phyloP scores from a whole-genome alignment of 2,113 vertebrate genomes.

The Thamnophis sirtalis region DNA sequence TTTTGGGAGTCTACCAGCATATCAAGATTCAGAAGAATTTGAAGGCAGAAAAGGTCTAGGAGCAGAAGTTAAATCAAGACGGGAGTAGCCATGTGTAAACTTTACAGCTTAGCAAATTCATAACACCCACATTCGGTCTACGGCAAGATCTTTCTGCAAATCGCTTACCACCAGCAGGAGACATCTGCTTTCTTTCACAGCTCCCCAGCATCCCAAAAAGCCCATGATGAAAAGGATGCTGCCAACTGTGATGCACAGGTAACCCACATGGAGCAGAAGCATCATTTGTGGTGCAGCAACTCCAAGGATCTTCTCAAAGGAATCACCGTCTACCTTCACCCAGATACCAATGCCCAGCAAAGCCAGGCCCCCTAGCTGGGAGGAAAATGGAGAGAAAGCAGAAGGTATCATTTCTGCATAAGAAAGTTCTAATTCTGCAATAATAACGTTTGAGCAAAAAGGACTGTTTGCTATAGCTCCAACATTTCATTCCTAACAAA shows the following conservation, averaged over 20 bases:
- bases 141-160: neutral
- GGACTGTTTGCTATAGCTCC: neutral
- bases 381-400: constrained; percentile 3
- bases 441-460: neutral
- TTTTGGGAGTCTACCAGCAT: neutral
- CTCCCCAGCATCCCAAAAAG: constrained; percentile 80
- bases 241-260: constrained; percentile 75
- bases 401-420: neutral
- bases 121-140: neutral
- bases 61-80: neutral
- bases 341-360: constrained; percentile 78
- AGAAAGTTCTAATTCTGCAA: neutral
- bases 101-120: neutral
- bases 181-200: constrained; percentile 69
- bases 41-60: neutral
- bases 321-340: constrained; percentile 77
- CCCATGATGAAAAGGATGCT: constrained; percentile 69
- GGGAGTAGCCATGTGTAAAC: neutral
- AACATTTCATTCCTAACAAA: neutral
- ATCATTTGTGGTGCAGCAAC: constrained; percentile 45
- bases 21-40: neutral
- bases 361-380: constrained; percentile 70
- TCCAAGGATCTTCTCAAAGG: constrained; percentile 63
- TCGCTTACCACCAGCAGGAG: constrained; percentile 74
- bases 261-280: constrained; percentile 74